Conservation (phyloP, 2,797 vertebrate species). For the Chromis chromis region DNA sequence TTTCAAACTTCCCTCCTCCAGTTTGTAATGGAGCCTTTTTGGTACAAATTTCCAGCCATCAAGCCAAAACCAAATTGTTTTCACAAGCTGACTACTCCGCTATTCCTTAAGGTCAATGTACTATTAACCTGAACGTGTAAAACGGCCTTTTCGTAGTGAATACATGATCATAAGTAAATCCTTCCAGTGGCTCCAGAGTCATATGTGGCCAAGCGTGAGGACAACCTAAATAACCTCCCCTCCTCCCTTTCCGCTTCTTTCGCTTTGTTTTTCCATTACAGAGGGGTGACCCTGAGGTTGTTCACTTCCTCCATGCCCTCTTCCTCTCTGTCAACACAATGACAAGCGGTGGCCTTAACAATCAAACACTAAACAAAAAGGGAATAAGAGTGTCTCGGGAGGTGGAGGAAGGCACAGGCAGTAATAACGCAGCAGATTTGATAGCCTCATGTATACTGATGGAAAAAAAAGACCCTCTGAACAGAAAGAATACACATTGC, state of each 20-base stretch:
- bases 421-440: constrained; percentile 16
- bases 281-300: constrained; percentile 26
- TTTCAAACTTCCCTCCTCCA: background rate
- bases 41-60: background rate
- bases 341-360: constrained; percentile 35
- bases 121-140: background rate
- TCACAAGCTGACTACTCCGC: no score
- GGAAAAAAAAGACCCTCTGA: background rate
- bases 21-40: background rate
- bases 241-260: constrained; percentile 22
- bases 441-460: background rate
- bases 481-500: background rate
- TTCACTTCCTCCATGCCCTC: constrained; percentile 60
- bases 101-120: no score
- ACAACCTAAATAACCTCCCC: constrained; percentile 24
- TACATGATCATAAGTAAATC: background rate
- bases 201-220: constrained; percentile 12
- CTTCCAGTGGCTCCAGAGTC: constrained; percentile 10
- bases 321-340: constrained; percentile 57
- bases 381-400: background rate
- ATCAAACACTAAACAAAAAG: constrained; percentile 24
- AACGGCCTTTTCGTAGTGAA: background rate
- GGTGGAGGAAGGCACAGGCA: background rate
- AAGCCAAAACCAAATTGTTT: background rate
- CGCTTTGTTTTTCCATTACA: constrained; percentile 56